Evolutionary conservation across 23 tunicate genomes (phyloP), one percentile per base, ranked within the genome.

Genomic region (Ciona savignyi): DNA sequence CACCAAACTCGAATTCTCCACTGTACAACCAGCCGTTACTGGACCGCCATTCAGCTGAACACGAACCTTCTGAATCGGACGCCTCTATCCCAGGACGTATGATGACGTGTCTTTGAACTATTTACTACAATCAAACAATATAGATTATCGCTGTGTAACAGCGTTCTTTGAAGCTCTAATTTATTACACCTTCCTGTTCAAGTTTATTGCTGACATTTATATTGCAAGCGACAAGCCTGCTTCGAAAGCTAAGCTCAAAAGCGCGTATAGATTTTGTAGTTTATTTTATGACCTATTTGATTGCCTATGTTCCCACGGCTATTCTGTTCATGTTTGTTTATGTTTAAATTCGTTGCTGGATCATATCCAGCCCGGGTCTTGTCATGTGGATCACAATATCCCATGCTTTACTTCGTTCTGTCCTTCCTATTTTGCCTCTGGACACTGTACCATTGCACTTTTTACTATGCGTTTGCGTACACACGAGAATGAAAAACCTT

Each of bases 51-150:
- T 35, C 33, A 2, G 73, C 51, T 1, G 2, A 30, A 30, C 49
- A 69, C 6, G 51, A 30, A 3, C 67, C 67, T 23, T 9, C 67
- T 9, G 67, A 63, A 4, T 49, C 76, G 4, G 76, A 49, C 21
- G 76, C 64, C 22, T 51, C 65, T 1, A 33, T 30, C 26, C 27
- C 76, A 27, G 65, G 32, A 1, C 28, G 76, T 20, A 72, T 72
- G 76, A 48, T 48, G 30, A 72, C 76, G 25, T 72, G 76, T 64
- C 35, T 72, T 27, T 72, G 35, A 48, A 72, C 63, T 31, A 23
- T 35, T 9, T 23, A n/a, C 56, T 15, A 42, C 56, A 42, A 42
- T 42, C 56, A 42, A 42, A 42, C 56, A 15, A 42, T 42, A 27
- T 1, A 32, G 4, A 63, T 9, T 23, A 63, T 23, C 32, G 49